Evolutionary conservation across 1,140 invertebrate species (phyloP), one percentile per base, ranked within the genome.

Genomic region (Polyergus mexicanus): DNA sequence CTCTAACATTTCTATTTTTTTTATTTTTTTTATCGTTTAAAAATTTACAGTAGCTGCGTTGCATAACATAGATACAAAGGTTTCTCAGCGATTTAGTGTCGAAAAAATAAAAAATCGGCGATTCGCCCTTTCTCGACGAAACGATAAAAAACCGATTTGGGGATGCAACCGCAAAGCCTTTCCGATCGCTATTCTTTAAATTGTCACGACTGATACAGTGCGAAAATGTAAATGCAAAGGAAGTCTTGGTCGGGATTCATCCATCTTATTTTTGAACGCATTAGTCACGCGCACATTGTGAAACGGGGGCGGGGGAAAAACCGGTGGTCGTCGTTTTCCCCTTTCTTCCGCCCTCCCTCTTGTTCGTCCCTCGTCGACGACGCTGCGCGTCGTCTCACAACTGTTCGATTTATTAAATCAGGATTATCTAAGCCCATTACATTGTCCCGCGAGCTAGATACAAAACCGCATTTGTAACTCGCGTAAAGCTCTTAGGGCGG

Each of bases 381-480:
- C 28, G 54, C 41, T 68, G 78, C 35, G 83, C 83, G 76, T 85
- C 66, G 85, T 78, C 89, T 91, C 93, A 92, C 94, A 95, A 94
- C 94, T 95, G 94, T 95, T 95, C 94, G 94, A 95, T 95, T 95
- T 95, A 95, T 95, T 95, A 95, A 95, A 95, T 95, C 94, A 93
- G 94, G 94, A 95, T 95, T 95, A 95, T 95, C 93, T 93, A 93
- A 95, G 93, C 93, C 93, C 91, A 92, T 92, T 92, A 93, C 92
- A 93, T 93, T 94, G 93, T 93, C 91, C 92, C 92, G 92, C 91
- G 92, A 93, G 92, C 93, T 92, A 91, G 90, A 91, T 91, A 92
- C 92, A 93, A 94, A 95, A 94, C 93, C 94, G 89, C 94, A 94
- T 89, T 90, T 92, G 92, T 93, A 94, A 93, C 92, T 92, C 68